Evolutionary conservation across 2,797 vertebrate genomes (phyloP).

Genomic region (Anguilla anguilla): DNA sequence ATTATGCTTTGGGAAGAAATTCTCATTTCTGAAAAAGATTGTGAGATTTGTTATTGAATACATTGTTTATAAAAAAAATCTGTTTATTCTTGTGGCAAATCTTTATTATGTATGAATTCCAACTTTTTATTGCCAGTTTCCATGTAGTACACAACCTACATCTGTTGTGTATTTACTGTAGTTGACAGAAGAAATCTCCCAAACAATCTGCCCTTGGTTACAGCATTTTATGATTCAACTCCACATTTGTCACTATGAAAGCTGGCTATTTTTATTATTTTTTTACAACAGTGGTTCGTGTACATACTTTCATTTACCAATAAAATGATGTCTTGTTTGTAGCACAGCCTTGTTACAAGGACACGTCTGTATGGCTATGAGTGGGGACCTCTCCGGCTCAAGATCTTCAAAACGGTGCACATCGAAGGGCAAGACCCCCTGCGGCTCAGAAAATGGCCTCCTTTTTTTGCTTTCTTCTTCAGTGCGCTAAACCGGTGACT

Average conservation of each 20-base stretch:
- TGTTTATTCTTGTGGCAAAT: not conserved
- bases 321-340: not conserved
- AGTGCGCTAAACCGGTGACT: not conserved
- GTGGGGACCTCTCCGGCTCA: not conserved
- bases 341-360: not conserved
- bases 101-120: not conserved
- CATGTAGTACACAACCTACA: not conserved
- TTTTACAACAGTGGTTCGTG: not conserved
- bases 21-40: not conserved
- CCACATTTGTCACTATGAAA: not conserved
- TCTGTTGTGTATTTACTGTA: not conserved
- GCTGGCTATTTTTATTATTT: not conserved
- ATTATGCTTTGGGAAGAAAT: not conserved
- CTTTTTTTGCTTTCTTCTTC: not conserved
- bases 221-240: not conserved
- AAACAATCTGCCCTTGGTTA: conserved; percentile 3
- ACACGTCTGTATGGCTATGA: not conserved
- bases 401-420: not conserved
- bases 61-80: not conserved
- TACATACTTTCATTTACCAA: not conserved
- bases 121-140: conserved; percentile 5
- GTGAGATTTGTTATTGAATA: not conserved
- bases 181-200: not conserved
- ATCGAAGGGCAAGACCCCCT: not conserved
- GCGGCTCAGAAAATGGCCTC: not conserved